Evolutionary conservation across 1,140 invertebrate genomes (phyloP).

Genomic region (Drosophila murphyi): DNA sequence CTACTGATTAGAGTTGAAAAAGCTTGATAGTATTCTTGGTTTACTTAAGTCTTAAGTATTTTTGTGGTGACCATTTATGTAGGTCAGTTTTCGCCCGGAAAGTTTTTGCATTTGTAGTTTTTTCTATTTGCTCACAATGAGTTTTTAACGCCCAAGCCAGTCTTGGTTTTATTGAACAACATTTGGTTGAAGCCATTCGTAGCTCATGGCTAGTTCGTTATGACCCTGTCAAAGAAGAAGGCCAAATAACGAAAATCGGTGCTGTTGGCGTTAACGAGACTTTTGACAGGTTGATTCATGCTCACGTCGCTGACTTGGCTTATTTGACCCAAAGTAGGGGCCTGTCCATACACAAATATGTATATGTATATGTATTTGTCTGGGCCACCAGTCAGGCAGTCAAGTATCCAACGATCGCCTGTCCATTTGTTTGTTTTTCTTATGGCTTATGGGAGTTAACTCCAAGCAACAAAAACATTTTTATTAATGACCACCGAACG

Average conservation of each 20-base stretch:
- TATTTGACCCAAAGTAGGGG: conserved; percentile 77
- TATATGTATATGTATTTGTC: conserved; percentile 22
- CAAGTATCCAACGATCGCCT: conserved; percentile 56
- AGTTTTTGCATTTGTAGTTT: too few species aligned
- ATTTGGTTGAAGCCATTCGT: conserved; percentile 1
- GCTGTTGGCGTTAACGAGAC: conserved; percentile 84
- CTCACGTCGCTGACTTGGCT: conserved; percentile 81
- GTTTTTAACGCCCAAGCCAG: too few species aligned
- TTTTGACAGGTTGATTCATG: conserved; percentile 85
- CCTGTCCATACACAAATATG: conserved; percentile 38
- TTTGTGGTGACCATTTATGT: too few species aligned
- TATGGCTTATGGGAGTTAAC: conserved; percentile 71
- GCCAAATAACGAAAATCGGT: conserved; percentile 56
- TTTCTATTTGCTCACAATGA: too few species aligned
- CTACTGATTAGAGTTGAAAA: background rate
- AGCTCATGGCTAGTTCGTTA: conserved; percentile 63
- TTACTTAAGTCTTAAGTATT: background rate
- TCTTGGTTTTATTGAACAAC: too few species aligned
- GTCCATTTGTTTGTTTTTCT: conserved; percentile 78
- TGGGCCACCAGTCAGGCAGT: conserved; percentile 51
- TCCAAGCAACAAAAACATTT: conserved; percentile 69
- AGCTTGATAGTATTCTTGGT: background rate
- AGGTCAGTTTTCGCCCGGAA: too few species aligned
- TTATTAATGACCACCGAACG: conserved; percentile 73
- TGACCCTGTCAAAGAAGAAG: conserved; percentile 41